Percentiles rank a stretch among this genome's conserved stretches.
Evolutionary conservation across 2,113 vertebrate species (phyloP).

Genomic region (Chionomys nivalis): DNA sequence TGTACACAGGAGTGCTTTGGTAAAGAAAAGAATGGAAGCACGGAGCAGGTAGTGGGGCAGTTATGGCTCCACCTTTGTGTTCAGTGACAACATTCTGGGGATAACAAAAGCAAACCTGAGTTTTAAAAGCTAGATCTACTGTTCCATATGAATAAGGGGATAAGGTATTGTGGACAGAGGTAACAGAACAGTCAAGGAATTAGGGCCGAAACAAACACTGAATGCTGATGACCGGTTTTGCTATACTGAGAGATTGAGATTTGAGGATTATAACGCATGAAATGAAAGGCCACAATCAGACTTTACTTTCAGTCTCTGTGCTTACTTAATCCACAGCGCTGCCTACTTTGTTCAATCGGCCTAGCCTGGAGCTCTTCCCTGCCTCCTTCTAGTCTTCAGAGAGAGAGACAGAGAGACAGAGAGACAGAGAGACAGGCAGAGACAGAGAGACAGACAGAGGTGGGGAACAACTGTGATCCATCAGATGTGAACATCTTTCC

Average conservation of each 20-base stretch:
- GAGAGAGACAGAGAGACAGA: background rate
- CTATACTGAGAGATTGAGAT: background rate
- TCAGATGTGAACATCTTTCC: background rate
- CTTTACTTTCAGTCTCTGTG: background rate
- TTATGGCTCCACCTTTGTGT: background rate
- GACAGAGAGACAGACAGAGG: background rate
- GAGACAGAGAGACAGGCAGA: no score
- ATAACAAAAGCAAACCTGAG: background rate
- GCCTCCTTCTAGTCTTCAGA: background rate
- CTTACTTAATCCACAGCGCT: background rate
- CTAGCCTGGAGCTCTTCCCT: background rate
- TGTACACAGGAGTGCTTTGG: background rate
- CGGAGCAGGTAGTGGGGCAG: background rate
- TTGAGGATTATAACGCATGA: background rate
- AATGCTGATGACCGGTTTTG: background rate
- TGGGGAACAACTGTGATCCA: background rate
- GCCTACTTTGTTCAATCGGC: background rate
- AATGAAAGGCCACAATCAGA: background rate
- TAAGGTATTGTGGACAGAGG: background rate
- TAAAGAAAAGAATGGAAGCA: background rate
- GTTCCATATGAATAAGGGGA: background rate
- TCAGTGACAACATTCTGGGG: background rate
- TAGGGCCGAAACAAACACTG: background rate
- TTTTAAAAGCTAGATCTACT: constrained; percentile 4
- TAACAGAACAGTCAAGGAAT: background rate